Evolutionary conservation across 2,797 vertebrate genomes (phyloP), one percentile per base, ranked within the genome.

Genomic region (Eulemur albifrons): DNA sequence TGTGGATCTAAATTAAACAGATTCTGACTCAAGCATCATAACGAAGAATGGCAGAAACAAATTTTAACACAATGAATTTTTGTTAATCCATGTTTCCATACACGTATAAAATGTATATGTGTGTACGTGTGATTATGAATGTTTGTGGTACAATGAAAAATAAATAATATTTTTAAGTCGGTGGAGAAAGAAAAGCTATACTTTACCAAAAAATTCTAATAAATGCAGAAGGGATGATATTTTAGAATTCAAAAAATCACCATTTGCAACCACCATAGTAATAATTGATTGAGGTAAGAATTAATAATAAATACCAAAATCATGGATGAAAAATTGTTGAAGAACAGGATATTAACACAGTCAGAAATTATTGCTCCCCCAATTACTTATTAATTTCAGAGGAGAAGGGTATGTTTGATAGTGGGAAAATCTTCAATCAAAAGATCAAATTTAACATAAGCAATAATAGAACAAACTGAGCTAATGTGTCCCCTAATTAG

Each of bases 151-250:
- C 35, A 59, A 77, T 81, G 27, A 75, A 27, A 83, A 93, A n/a
- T 77, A 83, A 92, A 79, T 76, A 69, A 32, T 79, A 94, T 84
- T 95, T 93, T 95, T 93, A 84, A 59, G 32, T 85, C 18, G 27
- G 4, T 59, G 7, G 7, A 94, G 17, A 88, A 69, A 27, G 15
- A 75, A 88, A 87, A 61, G 10, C 12, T 92, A n/a, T 32, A 65
- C 43, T 95, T 86, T 85, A 73, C 4, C 82, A 73, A 88, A 77
- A 4, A 90, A 85, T 93, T 91, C 4, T 67, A 77, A 86, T 27
- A 84, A 81, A 61, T 69, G 17, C 43, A 88, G 23, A 85, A 77
- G 0, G 3, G 20, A 73, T 5, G 11, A 73, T 7, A 59, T 59
- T 59, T 27, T 59, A 86, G 4, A 88, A 93, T 57, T 90, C 21